A percentile compares a stretch with the other conserved stretches of the same genome.
These are phyloP conservation scores for Eidolon dupreanum DNA, from an alignment of 2,797 vertebrate genomes.

Conservation along the genomic window DNA sequence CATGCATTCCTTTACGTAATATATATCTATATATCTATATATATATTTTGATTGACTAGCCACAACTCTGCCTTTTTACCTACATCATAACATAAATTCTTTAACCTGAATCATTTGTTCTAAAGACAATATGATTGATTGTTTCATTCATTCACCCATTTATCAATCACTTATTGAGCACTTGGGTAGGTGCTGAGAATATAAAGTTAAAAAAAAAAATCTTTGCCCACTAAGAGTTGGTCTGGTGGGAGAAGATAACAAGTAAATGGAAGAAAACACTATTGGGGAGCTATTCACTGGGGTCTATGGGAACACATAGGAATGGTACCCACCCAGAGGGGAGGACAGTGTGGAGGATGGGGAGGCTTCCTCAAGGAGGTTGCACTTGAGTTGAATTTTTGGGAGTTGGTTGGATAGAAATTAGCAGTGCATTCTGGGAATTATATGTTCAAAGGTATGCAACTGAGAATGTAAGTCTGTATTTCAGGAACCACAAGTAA, in stretches of 20 bases:
- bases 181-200: background rate
- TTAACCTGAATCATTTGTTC: background rate
- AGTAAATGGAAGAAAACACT: background rate
- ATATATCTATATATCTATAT: background rate
- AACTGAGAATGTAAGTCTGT: background rate
- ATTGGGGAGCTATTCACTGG: background rate
- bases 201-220: background rate
- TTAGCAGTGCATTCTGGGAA: background rate
- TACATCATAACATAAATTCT: conserved; percentile 13
- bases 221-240: background rate
- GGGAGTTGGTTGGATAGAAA: background rate
- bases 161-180: conserved; percentile 12
- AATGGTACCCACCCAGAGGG: background rate
- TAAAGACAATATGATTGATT: background rate
- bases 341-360: fast-evolving
- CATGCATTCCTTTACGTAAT: background rate
- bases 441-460: background rate
- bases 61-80: background rate
- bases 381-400: background rate
- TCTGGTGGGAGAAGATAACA: background rate
- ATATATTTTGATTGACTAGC: background rate
- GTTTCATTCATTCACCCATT: conserved; percentile 38
- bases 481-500: background rate
- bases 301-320: background rate
- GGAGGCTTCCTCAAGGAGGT: background rate